phyloP scores from a whole-genome alignment of 2,113 vertebrate genomes.

The Proterorhinus semilunaris region DNA sequence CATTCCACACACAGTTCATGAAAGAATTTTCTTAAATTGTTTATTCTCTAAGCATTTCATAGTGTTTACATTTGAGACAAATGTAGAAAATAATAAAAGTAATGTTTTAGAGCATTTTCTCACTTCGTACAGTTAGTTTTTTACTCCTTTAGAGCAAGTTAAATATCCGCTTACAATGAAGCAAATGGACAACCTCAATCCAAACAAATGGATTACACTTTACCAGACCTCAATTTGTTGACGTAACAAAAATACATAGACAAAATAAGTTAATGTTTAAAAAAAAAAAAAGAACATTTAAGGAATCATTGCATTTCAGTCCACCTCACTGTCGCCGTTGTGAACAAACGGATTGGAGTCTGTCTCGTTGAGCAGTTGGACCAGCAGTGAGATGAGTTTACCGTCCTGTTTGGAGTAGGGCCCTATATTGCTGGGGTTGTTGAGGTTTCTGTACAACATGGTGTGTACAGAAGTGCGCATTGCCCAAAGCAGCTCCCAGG shows the following conservation, averaged over 20 bases:
- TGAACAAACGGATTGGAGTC: slow-evolving; percentile 4
- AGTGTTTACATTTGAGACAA: background rate
- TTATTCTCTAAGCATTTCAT: background rate
- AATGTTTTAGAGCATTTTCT: background rate
- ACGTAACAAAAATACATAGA: background rate
- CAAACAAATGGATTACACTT: slow-evolving; percentile 26
- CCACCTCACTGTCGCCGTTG: slow-evolving; percentile 55
- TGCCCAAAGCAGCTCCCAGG: slow-evolving; percentile 85
- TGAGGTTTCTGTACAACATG: slow-evolving; percentile 89
- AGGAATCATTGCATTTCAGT: slow-evolving; percentile 31
- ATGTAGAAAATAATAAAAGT: background rate
- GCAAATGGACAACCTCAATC: slow-evolving; percentile 17
- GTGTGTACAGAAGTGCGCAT: slow-evolving; percentile 87
- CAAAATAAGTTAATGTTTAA: background rate
- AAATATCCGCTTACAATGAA: slow-evolving; percentile 41
- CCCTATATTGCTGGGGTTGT: slow-evolving; percentile 62
- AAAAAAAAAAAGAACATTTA: background rate
- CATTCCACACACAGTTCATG: slow-evolving; percentile 70
- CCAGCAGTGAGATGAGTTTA: slow-evolving; percentile 84
- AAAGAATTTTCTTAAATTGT: slow-evolving; percentile 57
- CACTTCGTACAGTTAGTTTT: background rate
- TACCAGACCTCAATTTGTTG: background rate
- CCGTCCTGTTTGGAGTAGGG: slow-evolving; percentile 72
- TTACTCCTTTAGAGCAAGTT: slow-evolving; percentile 26
- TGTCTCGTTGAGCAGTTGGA: slow-evolving; percentile 84